Percentiles rank a stretch among this genome's conserved stretches.
Conservation (phyloP, 2,888 invertebrate genomes). For the Sinotaia quadrata region DNA sequence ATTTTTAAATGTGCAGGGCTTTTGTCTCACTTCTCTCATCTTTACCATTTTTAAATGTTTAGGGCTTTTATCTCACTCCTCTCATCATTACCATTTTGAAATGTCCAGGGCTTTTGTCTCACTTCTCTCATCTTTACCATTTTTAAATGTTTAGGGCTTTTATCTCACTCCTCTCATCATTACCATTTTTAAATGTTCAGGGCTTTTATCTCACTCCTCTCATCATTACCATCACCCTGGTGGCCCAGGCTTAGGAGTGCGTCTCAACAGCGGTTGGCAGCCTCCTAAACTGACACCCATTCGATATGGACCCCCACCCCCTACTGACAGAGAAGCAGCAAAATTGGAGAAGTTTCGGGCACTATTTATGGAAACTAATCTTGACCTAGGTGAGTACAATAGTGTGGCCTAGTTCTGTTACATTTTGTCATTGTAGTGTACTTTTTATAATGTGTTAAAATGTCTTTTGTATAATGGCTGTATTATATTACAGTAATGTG, state of each 20-base stretch:
- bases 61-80: background rate
- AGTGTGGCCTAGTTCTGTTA: too few species aligned
- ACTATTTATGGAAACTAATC: slow-evolving; percentile 82
- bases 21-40: too few species aligned
- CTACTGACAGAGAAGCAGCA: slow-evolving; percentile 75
- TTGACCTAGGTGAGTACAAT: slow-evolving; percentile 78
- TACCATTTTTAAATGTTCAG: slow-evolving; percentile 16
- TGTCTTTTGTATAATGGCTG: too few species aligned
- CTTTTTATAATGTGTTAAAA: too few species aligned
- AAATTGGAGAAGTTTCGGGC: slow-evolving; percentile 90
- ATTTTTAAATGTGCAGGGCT: too few species aligned
- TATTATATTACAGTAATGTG: too few species aligned
- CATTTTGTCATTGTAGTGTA: too few species aligned
- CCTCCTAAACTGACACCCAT: slow-evolving; percentile 60
- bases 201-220: background rate
- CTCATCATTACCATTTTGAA: background rate
- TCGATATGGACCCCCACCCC: slow-evolving; percentile 49
- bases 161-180: slow-evolving; percentile 13
- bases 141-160: background rate
- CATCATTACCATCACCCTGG: slow-evolving; percentile 36
- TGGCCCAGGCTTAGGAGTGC: slow-evolving; percentile 71
- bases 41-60: too few species aligned
- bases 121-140: background rate
- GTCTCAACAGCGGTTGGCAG: slow-evolving; percentile 61
- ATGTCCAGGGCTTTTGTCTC: background rate